A percentile compares a stretch with the other conserved stretches of the same genome.
These are phyloP conservation scores for Ameiurus melas DNA, from an alignment of 2,113 vertebrate species.

Conservation along the genomic window DNA sequence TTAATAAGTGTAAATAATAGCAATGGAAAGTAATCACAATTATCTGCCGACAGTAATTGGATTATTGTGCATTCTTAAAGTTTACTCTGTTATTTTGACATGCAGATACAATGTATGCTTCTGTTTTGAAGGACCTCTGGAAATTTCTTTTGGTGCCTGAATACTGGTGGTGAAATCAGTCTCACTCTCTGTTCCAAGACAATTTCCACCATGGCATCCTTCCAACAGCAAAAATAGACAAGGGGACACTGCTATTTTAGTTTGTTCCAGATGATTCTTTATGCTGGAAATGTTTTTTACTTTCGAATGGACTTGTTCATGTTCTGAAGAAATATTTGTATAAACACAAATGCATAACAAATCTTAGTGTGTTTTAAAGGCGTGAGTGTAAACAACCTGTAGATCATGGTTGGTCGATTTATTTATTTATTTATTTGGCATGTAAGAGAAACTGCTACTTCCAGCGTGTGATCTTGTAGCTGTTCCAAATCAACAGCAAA, in stretches of 20 bases:
- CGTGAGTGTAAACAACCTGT: background rate
- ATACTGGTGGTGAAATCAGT: background rate
- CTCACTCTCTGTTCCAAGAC: slow-evolving; percentile 34
- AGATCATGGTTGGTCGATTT: background rate
- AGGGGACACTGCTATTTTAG: background rate
- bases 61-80: background rate
- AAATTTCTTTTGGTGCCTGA: background rate
- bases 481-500: background rate
- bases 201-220: slow-evolving; percentile 10
- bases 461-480: background rate
- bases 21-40: background rate
- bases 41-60: background rate
- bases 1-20: background rate
- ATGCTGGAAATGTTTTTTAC: background rate
- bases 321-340: too few relatives aligned
- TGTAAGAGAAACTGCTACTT: background rate
- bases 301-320: background rate
- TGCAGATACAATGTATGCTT: background rate
- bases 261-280: background rate
- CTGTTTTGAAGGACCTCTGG: background rate
- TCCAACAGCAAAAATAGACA: slow-evolving; percentile 20
- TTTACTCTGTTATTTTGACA: background rate
- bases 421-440: background rate
- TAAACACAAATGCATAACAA: background rate
- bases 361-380: background rate